A percentile compares a stretch with the other conserved stretches of the same genome.
These are phyloP conservation scores for Polylopha cassiicola DNA, from an alignment of 2,888 invertebrate species.

Conservation along the genomic window DNA sequence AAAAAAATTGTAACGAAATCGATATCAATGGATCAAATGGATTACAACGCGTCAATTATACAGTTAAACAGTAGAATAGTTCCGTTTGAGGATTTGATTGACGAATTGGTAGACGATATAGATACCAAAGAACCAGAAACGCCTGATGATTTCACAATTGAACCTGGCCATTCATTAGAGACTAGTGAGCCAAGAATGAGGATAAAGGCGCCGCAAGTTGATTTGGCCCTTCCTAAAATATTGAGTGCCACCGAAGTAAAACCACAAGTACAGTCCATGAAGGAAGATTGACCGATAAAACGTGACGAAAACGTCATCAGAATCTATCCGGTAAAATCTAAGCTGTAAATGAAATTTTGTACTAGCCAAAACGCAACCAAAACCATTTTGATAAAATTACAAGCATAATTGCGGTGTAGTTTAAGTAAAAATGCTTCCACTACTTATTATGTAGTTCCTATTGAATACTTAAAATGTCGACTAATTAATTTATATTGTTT, in stretches of 20 bases:
- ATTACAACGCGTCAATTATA: background rate
- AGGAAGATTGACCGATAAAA: constrained; percentile 15
- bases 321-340: constrained; percentile 11
- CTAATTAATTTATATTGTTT: no score
- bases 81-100: background rate
- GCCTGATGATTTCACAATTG: background rate
- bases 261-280: constrained; percentile 3
- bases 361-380: no score
- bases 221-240: constrained; percentile 1
- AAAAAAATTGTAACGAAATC: constrained; percentile 11
- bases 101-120: background rate
- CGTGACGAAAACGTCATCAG: constrained; percentile 10
- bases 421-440: no score
- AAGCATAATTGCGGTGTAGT: no score
- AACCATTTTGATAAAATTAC: no score
- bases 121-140: background rate
- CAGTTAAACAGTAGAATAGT: background rate
- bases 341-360: constrained; percentile 6
- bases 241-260: constrained; percentile 12
- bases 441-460: no score
- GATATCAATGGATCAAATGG: constrained; percentile 17
- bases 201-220: background rate
- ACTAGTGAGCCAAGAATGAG: background rate
- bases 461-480: no score
- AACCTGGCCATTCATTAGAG: background rate